phyloP scores from a whole-genome alignment of 2,797 vertebrate species.

The Sciurus vulgaris region DNA sequence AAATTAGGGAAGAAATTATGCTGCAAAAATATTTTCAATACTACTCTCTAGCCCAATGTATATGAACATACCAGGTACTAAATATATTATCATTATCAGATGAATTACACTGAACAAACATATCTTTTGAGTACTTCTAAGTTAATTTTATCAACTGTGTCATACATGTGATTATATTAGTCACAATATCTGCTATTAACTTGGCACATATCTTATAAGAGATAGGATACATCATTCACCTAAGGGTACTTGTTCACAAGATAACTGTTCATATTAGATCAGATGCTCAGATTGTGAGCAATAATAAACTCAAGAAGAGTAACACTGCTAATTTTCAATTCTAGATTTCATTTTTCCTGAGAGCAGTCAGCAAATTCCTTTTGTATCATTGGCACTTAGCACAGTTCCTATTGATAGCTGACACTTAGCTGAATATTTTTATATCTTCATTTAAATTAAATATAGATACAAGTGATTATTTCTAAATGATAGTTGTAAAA shows the following conservation, averaged over 20 bases:
- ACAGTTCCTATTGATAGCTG: background rate
- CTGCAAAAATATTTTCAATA: background rate
- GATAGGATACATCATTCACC: background rate
- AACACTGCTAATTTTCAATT: background rate
- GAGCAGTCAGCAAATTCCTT: background rate
- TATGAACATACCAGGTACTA: background rate
- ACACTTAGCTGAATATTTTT: background rate
- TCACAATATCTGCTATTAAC: background rate
- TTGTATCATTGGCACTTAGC: background rate
- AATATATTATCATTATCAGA: background rate
- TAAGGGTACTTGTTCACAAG: background rate
- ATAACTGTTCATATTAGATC: background rate
- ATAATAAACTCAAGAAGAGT: background rate
- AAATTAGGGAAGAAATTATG: background rate
- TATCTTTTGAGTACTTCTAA: background rate
- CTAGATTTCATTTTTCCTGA: background rate
- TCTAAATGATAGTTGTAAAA: background rate
- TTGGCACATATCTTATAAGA: background rate
- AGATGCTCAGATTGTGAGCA: background rate
- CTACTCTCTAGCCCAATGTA: background rate
- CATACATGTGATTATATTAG: background rate
- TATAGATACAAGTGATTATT: background rate
- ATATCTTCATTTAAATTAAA: conserved; percentile 24
- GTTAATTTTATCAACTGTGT: background rate
- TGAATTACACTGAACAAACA: background rate